A percentile compares a stretch with the other conserved stretches of the same genome.
Evolutionary conservation across 2,113 vertebrate species (phyloP).

Genomic region (Tricholaema leucomelas): DNA sequence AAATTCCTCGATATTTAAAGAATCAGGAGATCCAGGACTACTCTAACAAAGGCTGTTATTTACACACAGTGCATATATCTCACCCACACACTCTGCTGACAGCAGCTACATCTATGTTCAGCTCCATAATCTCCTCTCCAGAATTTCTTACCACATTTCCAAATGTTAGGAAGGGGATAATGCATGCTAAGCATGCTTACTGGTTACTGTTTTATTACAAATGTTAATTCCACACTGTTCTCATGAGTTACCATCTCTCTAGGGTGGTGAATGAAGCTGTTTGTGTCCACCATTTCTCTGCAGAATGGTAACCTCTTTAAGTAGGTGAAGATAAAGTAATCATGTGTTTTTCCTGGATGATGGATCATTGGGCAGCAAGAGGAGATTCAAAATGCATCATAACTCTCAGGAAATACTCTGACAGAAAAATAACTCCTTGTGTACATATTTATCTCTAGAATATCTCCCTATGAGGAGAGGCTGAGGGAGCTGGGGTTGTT

Average conservation of each 20-base stretch:
- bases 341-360: neutral
- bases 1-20: neutral
- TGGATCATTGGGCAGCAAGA: neutral
- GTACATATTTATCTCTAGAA: neutral
- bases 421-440: neutral
- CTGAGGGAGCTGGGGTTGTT: no score
- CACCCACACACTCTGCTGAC: neutral
- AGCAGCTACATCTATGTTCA: neutral
- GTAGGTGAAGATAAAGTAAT: neutral
- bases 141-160: neutral
- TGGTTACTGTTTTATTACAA: neutral
- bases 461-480: no score
- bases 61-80: neutral
- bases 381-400: neutral
- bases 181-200: neutral
- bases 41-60: neutral
- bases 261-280: neutral
- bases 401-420: neutral
- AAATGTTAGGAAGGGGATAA: conserved; percentile 15
- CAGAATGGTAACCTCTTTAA: neutral
- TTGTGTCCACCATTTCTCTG: neutral
- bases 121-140: neutral
- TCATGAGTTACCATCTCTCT: neutral
- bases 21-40: neutral
- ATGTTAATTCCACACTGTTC: neutral